phyloP scores from a whole-genome alignment of 1,140 invertebrate species.

The Parapsyche elsis region DNA sequence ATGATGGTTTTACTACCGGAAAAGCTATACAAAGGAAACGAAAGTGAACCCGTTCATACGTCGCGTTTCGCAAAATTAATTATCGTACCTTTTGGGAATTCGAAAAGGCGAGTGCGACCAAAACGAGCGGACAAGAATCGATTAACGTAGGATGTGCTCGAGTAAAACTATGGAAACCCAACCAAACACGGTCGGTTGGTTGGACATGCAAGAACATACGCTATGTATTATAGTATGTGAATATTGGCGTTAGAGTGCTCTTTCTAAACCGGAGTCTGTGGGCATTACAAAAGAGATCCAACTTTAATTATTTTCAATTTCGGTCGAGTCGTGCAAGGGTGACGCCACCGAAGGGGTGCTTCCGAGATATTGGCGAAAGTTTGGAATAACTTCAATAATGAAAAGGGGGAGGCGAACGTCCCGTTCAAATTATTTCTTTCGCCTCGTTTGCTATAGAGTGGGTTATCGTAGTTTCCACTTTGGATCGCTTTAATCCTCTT shows the following conservation, averaged over 20 bases:
- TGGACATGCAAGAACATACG: not conserved
- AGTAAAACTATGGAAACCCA: not conserved
- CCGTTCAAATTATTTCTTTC: conserved; percentile 22
- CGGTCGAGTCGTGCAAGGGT: conserved; percentile 6
- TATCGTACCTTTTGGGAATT: not conserved
- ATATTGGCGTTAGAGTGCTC: not conserved
- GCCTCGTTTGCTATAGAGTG: conserved; percentile 5
- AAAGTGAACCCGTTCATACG: not conserved
- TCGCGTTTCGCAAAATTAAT: not conserved
- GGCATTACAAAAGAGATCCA: conserved; percentile 23
- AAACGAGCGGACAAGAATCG: conserved; percentile 2
- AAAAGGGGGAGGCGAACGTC: conserved; percentile 7
- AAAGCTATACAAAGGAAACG: not conserved
- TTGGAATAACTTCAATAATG: conserved; percentile 37
- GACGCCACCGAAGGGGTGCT: not conserved
- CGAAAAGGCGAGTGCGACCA: not conserved
- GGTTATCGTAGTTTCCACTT: not conserved
- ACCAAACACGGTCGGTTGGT: not conserved
- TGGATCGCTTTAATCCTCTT: conserved; percentile 6
- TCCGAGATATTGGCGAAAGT: conserved; percentile 29
- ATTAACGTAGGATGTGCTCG: not conserved
- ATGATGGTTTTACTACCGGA: too few species aligned
- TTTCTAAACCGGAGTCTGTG: not conserved
- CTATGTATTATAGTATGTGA: not conserved
- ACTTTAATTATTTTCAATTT: conserved; percentile 44